phyloP scores from a whole-genome alignment of 2,888 invertebrate genomes.

The Lasioglossum zephyrum region DNA sequence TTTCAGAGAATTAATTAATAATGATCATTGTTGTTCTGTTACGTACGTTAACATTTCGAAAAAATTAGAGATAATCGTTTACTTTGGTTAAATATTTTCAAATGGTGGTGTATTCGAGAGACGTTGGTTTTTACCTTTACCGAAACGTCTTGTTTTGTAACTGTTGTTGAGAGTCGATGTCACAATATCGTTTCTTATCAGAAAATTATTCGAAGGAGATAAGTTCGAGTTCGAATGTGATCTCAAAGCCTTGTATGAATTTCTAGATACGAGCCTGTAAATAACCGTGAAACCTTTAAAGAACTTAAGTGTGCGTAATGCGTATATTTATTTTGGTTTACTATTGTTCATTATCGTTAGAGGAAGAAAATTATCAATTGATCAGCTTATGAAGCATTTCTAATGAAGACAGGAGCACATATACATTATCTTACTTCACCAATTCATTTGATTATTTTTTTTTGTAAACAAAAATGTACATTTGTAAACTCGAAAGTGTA shows the following conservation, averaged over 20 bases:
- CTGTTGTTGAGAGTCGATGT: background rate
- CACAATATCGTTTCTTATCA: conserved; percentile 21
- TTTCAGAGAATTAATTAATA: background rate
- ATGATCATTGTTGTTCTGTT: background rate
- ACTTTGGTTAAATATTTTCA: background rate
- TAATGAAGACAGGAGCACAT: background rate
- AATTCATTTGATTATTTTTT: background rate
- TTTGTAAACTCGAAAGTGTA: background rate
- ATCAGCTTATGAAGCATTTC: background rate
- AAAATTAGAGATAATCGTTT: background rate
- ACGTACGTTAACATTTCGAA: background rate
- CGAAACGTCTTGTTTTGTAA: background rate
- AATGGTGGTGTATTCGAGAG: background rate
- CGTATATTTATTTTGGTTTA: background rate
- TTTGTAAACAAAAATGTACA: background rate
- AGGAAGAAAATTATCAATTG: background rate
- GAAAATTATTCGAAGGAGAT: conserved; percentile 25
- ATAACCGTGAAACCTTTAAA: background rate
- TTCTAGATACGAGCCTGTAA: background rate
- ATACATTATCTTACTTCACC: background rate
- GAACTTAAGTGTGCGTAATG: background rate
- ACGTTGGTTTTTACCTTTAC: background rate
- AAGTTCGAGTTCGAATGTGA: conserved; percentile 18
- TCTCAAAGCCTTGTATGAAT: background rate
- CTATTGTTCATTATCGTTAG: background rate